Base-by-base conservation (phyloP, 2,888 invertebrate genomes). In the Portevinia maculata region DNA sequence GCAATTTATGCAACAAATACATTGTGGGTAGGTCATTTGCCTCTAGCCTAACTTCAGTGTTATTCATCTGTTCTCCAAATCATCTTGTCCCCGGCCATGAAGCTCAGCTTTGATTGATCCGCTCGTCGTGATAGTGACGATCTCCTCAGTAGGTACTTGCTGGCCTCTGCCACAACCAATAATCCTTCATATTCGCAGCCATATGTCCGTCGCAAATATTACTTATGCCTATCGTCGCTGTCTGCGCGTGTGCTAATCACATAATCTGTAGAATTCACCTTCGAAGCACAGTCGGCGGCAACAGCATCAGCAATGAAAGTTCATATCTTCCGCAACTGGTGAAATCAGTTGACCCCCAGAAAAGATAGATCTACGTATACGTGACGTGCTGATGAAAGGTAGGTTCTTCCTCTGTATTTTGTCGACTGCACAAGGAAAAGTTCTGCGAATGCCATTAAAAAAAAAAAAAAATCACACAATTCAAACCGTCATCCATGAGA, bases 61-160 rank as follows among this genome's bases (percentile, higher is more conserved):
- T 8, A 13, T 48, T 32, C 53, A 55, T 74, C 60, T 79, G 67
- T 67, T 60, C 67, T 67, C 67, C 13, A 32, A 37, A 13, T 37
- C 59, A 79, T 65, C 64, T 62, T 24, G 9, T 41, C 2, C 41
- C 0, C 1, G n/a, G 37, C 21, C 44, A 17, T 17, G 17, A 57
- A 39, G 13, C 34, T 28, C 32, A 15, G 24, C 83, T 83, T 83
- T 83, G 83, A 83, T 78, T 83, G 83, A 83, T 83, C 83, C 83
- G 83, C 78, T 52, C 60, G 28, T 73, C 83, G 62, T 83, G 83
- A 83, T 83, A 83, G 83, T 83, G 60, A 41, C 50, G 32, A 46
- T 55, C 52, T 46, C 44, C 48, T 53, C 57, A 67, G 21, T n/a
- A n/a, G n/a, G n/a, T n/a, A n/a, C n/a, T n/a, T 62, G 62, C 59